Conservation (phyloP, 2,113 vertebrate species). For the Numida meleagris region DNA sequence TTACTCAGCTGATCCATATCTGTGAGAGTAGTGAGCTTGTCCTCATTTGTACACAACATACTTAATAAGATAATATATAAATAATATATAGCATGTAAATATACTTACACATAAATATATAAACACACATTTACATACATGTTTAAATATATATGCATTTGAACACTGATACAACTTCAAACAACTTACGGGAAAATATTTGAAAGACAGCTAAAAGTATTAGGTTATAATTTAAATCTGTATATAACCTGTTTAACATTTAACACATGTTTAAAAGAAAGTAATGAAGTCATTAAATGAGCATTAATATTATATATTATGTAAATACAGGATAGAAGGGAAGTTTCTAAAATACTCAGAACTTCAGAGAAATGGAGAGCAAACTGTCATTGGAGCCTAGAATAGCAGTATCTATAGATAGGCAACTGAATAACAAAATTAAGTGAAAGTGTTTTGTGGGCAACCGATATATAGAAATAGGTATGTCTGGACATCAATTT, state of each 20-base stretch:
- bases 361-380: not conserved
- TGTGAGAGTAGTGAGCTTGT: not conserved
- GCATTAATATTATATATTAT: not conserved
- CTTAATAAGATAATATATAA: not conserved
- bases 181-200: not conserved
- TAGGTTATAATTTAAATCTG: not conserved
- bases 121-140: not conserved
- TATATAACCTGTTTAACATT: not conserved
- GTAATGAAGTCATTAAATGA: not conserved
- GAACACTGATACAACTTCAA: not conserved
- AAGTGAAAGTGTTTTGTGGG: not conserved
- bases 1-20: constrained; percentile 1
- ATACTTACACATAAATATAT: not conserved
- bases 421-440: not conserved
- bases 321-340: not conserved
- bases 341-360: not conserved
- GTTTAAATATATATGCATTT: not conserved
- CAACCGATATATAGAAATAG: not conserved
- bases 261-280: not conserved
- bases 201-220: not conserved
- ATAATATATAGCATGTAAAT: not conserved
- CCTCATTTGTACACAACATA: not conserved
- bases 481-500: not conserved
- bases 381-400: not conserved
- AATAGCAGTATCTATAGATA: not conserved